These are phyloP conservation scores for Macrosiphum euphorbiae DNA, from an alignment of 2,888 invertebrate species.

Conservation along the genomic window DNA sequence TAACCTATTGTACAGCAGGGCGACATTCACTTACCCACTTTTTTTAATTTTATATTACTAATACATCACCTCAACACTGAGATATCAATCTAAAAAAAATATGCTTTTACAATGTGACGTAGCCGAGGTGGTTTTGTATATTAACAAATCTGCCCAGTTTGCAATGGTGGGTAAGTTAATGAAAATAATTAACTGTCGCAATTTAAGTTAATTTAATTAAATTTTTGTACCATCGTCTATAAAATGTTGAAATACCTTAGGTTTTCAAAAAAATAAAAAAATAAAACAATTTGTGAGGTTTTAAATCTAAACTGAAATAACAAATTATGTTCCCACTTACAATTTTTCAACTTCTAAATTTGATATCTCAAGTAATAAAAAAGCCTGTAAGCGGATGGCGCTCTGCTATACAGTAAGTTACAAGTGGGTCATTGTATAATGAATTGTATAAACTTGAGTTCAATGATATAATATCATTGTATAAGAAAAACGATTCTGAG, in stretches of 20 bases:
- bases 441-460: no score
- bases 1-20: no score
- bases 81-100: not conserved
- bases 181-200: no score
- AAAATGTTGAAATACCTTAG: not conserved
- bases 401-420: no score
- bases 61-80: not conserved
- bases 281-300: not conserved
- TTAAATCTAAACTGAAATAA: not conserved
- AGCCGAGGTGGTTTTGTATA: not conserved
- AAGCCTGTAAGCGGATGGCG: no score
- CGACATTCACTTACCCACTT: no score
- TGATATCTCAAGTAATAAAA: not conserved
- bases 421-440: no score
- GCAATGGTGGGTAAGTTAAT: no score
- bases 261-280: not conserved
- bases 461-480: no score
- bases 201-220: no score
- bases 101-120: no score
- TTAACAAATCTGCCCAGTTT: not conserved
- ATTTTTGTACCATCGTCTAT: not conserved
- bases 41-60: not conserved
- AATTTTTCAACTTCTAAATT: not conserved
- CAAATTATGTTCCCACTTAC: not conserved
- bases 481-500: no score